Evolutionary conservation across 2,113 vertebrate genomes (phyloP).

Genomic region (Tachuris rubrigastra): DNA sequence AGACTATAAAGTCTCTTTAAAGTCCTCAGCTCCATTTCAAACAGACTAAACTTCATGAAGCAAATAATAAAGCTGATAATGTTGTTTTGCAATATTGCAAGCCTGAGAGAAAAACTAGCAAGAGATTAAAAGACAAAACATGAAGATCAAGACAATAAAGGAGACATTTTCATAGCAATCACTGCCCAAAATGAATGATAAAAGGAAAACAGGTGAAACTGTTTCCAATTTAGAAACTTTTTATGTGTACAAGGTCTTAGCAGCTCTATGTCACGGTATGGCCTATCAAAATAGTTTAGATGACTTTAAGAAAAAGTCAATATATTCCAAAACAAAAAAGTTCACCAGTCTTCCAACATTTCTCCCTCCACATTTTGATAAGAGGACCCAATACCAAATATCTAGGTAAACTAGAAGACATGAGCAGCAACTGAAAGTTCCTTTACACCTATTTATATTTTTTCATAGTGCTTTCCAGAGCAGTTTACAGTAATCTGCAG

Average conservation of each 20-base stretch:
- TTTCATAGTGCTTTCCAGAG: neutral
- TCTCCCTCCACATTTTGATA: neutral
- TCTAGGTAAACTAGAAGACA: neutral
- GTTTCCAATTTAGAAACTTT: neutral
- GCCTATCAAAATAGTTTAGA: neutral
- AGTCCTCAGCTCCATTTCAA: neutral
- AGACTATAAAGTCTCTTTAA: neutral
- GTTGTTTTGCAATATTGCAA: neutral
- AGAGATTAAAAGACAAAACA: neutral
- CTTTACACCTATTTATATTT: neutral
- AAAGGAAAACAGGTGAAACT: neutral
- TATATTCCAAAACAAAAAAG: neutral
- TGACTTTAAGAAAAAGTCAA: neutral
- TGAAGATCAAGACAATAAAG: neutral
- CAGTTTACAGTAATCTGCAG: neutral
- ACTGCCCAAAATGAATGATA: neutral
- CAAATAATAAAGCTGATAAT: neutral
- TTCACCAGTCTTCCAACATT: neutral
- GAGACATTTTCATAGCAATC: neutral
- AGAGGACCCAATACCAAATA: neutral
- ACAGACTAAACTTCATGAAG: neutral
- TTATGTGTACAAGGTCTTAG: neutral
- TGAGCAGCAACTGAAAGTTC: neutral
- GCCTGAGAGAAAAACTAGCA: neutral
- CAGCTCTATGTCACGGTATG: neutral